phyloP scores from a whole-genome alignment of 2,797 vertebrate species.

The Sebastes reedi region DNA sequence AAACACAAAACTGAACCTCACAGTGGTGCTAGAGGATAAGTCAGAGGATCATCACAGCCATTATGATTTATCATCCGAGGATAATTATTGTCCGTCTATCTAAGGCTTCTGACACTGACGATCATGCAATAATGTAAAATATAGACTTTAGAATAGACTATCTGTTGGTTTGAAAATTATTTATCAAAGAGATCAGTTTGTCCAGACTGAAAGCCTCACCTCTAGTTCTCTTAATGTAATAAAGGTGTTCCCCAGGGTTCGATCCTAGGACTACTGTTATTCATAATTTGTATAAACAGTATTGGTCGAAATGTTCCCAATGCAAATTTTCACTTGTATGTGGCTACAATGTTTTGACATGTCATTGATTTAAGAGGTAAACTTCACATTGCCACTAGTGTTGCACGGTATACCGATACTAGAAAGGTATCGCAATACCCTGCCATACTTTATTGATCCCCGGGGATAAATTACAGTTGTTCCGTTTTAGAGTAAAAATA shows the following conservation, averaged over 20 bases:
- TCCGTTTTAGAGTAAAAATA: too few species aligned
- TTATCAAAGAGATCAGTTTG: neutral
- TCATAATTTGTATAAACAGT: neutral
- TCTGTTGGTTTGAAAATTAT: neutral
- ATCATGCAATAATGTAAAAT: neutral
- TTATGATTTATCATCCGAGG: neutral
- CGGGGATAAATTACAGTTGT: fast-evolving
- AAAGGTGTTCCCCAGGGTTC: neutral
- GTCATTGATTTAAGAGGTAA: neutral
- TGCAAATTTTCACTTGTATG: neutral
- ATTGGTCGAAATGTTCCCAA: neutral
- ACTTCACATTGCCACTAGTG: neutral
- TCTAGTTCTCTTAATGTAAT: fast-evolving
- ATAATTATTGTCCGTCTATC: neutral
- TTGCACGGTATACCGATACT: too few species aligned
- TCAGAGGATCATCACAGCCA: too few species aligned
- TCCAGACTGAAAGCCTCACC: neutral
- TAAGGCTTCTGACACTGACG: neutral
- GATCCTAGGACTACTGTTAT: neutral
- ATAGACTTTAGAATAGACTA: neutral
- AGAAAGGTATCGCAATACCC: too few species aligned
- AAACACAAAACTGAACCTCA: too few species aligned
- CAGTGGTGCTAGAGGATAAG: too few species aligned
- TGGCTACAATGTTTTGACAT: neutral
- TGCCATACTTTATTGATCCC: too few species aligned